Percentiles rank a stretch among this genome's conserved stretches.
Conservation (phyloP, 2,113 vertebrate genomes). For the Labeo rohita region DNA sequence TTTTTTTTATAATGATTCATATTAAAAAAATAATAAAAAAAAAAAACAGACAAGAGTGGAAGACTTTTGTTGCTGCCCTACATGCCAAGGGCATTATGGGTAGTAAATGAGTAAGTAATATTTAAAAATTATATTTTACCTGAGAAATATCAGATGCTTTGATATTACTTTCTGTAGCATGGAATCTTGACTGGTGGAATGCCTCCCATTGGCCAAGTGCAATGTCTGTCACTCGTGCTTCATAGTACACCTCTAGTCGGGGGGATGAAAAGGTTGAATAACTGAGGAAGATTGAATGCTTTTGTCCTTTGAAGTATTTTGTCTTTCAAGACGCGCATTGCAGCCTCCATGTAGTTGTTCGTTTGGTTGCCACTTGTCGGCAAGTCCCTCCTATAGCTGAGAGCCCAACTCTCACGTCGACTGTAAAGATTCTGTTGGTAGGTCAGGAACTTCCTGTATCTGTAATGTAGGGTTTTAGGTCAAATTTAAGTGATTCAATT, state of each 20-base stretch:
- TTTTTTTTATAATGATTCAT: neutral
- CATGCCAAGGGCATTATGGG: too few species aligned
- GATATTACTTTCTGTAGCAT: neutral
- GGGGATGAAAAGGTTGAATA: neutral
- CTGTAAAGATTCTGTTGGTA: neutral
- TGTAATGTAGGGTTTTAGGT: too few species aligned
- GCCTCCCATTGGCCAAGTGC: neutral
- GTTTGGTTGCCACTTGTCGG: neutral
- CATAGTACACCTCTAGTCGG: neutral
- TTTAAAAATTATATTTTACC: neutral
- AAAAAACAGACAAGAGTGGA: too few species aligned
- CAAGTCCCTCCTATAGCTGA: neutral
- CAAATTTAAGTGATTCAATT: too few species aligned
- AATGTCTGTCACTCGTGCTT: neutral
- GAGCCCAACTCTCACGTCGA: neutral
- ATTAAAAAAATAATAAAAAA: too few species aligned
- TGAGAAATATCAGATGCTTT: neutral
- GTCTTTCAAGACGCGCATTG: neutral
- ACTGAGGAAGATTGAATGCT: neutral
- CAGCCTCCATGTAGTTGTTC: neutral
- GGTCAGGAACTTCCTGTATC: neutral
- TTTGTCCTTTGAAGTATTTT: neutral
- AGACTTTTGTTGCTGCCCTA: too few species aligned
- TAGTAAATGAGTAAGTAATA: neutral
- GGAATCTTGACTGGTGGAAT: neutral